phyloP scores from a whole-genome alignment of 2,797 vertebrate species.

The Phaenicophaeus curvirostris region DNA sequence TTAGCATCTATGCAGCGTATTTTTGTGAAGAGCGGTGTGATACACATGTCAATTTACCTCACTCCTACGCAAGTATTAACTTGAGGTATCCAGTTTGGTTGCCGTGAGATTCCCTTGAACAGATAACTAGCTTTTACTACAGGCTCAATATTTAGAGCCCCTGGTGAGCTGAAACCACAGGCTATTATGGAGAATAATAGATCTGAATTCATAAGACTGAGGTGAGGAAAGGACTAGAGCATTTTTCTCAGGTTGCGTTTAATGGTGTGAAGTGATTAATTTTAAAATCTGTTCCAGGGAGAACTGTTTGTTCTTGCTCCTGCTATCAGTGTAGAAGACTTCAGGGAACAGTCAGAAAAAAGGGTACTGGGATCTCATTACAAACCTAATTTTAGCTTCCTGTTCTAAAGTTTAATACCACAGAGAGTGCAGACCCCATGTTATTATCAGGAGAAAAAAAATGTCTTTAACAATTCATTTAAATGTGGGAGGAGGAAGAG shows the following conservation, averaged over 20 bases:
- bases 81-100: background rate
- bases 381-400: background rate
- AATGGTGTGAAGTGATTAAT: conserved; percentile 8
- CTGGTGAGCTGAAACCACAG: background rate
- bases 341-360: background rate
- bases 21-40: background rate
- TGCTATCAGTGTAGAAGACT: background rate
- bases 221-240: background rate
- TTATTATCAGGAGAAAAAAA: background rate
- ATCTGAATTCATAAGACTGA: background rate
- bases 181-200: background rate
- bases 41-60: background rate
- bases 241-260: background rate
- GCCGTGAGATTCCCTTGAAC: background rate
- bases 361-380: background rate
- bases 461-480: background rate
- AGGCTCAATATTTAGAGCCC: background rate
- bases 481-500: background rate
- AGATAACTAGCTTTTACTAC: conserved; percentile 21
- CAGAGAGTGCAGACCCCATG: background rate
- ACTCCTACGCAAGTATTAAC: background rate
- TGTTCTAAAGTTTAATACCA: background rate
- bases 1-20: background rate
- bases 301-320: background rate
- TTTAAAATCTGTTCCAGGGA: background rate